A percentile compares a stretch with the other conserved stretches of the same genome.
These are phyloP conservation scores for Drosophila tripunctata DNA, from an alignment of 2,888 invertebrate genomes.

Conservation along the genomic window DNA sequence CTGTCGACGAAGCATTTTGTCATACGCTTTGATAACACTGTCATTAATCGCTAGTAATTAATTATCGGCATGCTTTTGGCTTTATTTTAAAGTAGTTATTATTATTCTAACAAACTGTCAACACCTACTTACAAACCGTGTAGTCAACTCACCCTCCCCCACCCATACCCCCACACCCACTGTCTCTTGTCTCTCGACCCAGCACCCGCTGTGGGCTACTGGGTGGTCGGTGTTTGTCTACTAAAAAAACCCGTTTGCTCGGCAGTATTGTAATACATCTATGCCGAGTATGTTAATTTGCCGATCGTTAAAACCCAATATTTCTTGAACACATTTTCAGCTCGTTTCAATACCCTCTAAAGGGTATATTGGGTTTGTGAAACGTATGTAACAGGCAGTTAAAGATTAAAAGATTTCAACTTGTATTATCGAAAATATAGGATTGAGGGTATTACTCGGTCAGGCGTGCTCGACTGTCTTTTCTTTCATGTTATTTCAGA, in stretches of 20 bases:
- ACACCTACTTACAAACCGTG: constrained; percentile 62
- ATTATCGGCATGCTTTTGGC: constrained; percentile 53
- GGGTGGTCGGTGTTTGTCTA: constrained; percentile 39
- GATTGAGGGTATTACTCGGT: too few species aligned
- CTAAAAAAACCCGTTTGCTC: constrained; percentile 36
- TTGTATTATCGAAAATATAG: too few species aligned
- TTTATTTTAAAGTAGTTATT: constrained; percentile 70
- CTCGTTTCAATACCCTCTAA: too few species aligned
- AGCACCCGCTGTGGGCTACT: constrained; percentile 19
- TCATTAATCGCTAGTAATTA: constrained; percentile 72
- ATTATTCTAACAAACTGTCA: constrained; percentile 74
- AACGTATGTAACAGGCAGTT: too few species aligned
- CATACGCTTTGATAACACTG: constrained; percentile 65
- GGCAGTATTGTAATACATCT: constrained; percentile 1
- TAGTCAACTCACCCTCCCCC: constrained; percentile 14
- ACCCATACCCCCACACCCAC: not conserved
- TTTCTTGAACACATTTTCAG: constrained; percentile 64
- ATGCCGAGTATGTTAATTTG: constrained; percentile 62
- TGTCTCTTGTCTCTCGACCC: too few species aligned
- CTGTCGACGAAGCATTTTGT: constrained; percentile 49
- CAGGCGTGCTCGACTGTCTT: too few species aligned
- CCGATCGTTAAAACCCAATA: constrained; percentile 58
- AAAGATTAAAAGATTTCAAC: too few species aligned
- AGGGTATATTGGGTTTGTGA: too few species aligned
- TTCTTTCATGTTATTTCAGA: constrained; percentile 35